Conservation (phyloP, 2,888 invertebrate species). For the Smittia sp. region DNA sequence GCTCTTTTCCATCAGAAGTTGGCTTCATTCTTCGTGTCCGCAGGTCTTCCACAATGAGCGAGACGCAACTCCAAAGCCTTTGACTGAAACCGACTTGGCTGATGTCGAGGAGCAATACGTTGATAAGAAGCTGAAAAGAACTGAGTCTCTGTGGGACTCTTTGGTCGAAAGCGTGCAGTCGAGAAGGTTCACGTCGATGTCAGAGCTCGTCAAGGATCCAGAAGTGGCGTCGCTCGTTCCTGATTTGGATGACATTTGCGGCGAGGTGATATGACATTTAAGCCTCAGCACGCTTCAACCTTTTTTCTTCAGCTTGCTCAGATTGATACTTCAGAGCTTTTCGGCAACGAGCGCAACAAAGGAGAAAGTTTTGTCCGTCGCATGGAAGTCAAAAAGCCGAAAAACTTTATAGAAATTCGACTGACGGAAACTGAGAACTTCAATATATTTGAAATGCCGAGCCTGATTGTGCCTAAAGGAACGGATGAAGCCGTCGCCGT, state of each 20-base stretch:
- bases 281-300: too few relatives aligned
- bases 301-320: too few relatives aligned
- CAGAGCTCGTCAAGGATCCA: neutral
- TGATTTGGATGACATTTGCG: too few relatives aligned
- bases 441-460: slow-evolving; percentile 64
- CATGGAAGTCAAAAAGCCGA: too few relatives aligned
- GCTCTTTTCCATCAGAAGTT: neutral
- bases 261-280: too few relatives aligned
- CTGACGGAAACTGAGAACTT: slow-evolving; percentile 63
- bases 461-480: slow-evolving; percentile 61
- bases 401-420: too few relatives aligned
- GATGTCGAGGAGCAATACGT: slow-evolving; percentile 25
- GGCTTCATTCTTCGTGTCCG: too few relatives aligned
- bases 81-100: slow-evolving; percentile 16
- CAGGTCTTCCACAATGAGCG: slow-evolving; percentile 19
- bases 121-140: too few relatives aligned
- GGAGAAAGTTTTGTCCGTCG: too few relatives aligned
- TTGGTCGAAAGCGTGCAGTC: neutral
- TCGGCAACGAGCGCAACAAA: too few relatives aligned
- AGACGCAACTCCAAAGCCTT: slow-evolving; percentile 19
- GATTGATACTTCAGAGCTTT: too few relatives aligned
- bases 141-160: slow-evolving; percentile 24
- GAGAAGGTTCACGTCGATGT: neutral
- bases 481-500: slow-evolving; percentile 59
- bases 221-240: too few relatives aligned